Evolutionary conservation across 2,797 vertebrate species (phyloP).

Genomic region (Molossus alvarezi): DNA sequence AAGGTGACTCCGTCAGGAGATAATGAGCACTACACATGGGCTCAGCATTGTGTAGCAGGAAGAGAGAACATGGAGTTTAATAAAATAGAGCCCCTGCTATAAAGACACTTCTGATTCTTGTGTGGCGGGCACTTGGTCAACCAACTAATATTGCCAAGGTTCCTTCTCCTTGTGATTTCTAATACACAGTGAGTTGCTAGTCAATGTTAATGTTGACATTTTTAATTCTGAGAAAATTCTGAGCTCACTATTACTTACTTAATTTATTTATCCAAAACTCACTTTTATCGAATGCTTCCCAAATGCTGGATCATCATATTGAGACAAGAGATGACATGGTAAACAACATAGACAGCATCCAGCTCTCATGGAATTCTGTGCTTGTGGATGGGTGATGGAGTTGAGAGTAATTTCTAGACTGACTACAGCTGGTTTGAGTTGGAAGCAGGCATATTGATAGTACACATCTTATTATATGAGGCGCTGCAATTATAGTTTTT

Average conservation of each 20-base stretch:
- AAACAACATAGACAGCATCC: background rate
- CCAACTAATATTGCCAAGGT: background rate
- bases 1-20: background rate
- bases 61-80: background rate
- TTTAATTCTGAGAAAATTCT: conserved; percentile 16
- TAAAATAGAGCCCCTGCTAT: background rate
- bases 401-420: conserved; percentile 35
- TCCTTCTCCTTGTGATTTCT: background rate
- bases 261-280: background rate
- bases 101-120: background rate
- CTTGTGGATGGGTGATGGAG: background rate
- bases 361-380: background rate
- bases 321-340: background rate
- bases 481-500: background rate
- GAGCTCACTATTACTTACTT: background rate
- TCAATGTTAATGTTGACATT: conserved; percentile 24
- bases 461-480: background rate
- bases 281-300: background rate
- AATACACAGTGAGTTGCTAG: background rate
- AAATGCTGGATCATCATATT: background rate
- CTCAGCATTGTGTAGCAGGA: background rate
- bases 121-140: background rate
- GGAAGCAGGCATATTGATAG: background rate
- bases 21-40: background rate
- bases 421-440: background rate